Percentiles rank a stretch among this genome's conserved stretches.
Conservation (phyloP, 2,797 vertebrate species). For the Toxotes lorentzi region DNA sequence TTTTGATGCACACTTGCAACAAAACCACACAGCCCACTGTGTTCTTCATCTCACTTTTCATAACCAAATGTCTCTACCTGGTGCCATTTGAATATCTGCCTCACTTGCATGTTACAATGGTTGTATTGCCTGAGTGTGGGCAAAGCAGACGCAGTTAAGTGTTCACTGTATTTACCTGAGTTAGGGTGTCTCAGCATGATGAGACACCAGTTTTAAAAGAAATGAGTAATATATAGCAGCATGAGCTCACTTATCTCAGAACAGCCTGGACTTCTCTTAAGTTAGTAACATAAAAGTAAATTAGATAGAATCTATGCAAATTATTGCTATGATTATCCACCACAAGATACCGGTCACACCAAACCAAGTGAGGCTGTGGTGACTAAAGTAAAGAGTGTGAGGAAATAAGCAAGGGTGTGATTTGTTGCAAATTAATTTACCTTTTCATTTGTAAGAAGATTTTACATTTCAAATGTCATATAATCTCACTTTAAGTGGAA, state of each 20-base stretch:
- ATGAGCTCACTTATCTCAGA: not conserved
- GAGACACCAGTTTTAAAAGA: not conserved
- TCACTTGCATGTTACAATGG: constrained; percentile 50
- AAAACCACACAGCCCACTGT: constrained; percentile 47
- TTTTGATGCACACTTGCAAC: constrained; percentile 60
- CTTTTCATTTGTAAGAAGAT: too few species aligned
- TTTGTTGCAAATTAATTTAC: too few species aligned
- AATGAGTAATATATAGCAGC: not conserved
- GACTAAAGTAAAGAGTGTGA: not conserved
- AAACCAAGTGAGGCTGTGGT: not conserved
- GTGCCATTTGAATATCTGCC: constrained; percentile 60
- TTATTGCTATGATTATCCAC: too few species aligned
- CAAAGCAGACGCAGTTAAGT: constrained; percentile 47
- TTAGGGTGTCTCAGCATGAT: constrained; percentile 13
- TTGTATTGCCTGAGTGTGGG: constrained; percentile 51
- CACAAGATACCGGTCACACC: too few species aligned
- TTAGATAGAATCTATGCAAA: too few species aligned
- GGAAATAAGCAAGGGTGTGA: too few species aligned
- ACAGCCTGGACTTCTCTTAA: not conserved
- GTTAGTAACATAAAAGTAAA: not conserved
- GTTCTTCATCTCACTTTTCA: constrained; percentile 46
- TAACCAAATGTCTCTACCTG: constrained; percentile 61
- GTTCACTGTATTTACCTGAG: constrained; percentile 28
- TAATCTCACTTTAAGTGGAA: too few species aligned
- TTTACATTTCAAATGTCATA: not conserved